Evolutionary conservation across 2,113 vertebrate genomes (phyloP).

Genomic region (Ondatra zibethicus): DNA sequence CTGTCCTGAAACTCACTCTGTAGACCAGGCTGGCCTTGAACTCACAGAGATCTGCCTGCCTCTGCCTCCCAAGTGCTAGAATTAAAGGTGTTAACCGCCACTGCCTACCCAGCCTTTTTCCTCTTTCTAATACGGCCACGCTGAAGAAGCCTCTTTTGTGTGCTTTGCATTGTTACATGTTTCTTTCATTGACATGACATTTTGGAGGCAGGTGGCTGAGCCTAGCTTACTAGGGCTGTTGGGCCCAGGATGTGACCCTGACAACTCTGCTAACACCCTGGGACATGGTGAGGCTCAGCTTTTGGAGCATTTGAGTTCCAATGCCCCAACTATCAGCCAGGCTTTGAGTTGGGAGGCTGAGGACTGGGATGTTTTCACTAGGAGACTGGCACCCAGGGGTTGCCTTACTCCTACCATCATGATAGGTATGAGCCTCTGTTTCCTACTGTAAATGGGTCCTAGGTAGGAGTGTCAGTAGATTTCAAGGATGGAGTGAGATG

Average conservation of each 20-base stretch:
- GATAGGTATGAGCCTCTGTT: neutral
- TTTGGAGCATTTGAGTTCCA: neutral
- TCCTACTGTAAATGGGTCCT: neutral
- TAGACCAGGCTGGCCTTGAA: too few relatives aligned
- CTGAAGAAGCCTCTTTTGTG: neutral
- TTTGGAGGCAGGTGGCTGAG: neutral
- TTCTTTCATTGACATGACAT: neutral
- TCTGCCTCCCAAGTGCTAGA: too few relatives aligned
- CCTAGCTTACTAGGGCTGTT: neutral
- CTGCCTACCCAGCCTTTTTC: too few relatives aligned
- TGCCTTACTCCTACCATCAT: rapidly evolving
- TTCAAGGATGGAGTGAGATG: neutral
- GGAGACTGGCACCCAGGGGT: neutral
- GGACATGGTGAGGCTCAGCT: neutral
- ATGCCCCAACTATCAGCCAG: neutral
- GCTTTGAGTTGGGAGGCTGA: neutral
- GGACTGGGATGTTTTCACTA: neutral
- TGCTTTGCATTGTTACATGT: neutral
- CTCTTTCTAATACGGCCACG: too few relatives aligned
- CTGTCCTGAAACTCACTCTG: too few relatives aligned
- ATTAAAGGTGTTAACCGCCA: too few relatives aligned
- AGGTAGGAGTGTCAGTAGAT: neutral
- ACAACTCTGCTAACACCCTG: neutral
- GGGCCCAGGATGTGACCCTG: neutral
- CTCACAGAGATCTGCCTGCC: too few relatives aligned